These are phyloP conservation scores for Bucorvus abyssinicus DNA, from an alignment of 2,797 vertebrate species.

Conservation along the genomic window DNA sequence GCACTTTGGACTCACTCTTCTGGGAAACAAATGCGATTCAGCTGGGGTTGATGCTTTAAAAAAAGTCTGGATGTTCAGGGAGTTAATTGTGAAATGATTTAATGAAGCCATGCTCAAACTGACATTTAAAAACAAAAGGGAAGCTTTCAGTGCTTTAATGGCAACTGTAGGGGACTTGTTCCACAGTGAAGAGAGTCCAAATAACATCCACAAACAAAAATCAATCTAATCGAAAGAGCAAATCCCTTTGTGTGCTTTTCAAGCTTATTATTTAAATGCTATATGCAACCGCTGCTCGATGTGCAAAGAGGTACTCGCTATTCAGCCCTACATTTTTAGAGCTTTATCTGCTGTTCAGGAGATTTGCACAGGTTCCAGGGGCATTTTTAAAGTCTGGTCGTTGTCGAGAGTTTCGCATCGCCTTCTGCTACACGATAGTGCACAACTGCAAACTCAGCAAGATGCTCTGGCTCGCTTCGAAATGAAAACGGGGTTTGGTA, in stretches of 20 bases:
- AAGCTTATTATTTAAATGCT: slow-evolving; percentile 68
- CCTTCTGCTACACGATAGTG: slow-evolving; percentile 17
- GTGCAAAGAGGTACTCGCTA: slow-evolving; percentile 2
- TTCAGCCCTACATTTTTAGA: background rate
- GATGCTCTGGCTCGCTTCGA: slow-evolving; percentile 21
- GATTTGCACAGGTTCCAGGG: slow-evolving; percentile 21
- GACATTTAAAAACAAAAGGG: slow-evolving; percentile 71
- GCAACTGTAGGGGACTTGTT: slow-evolving; percentile 70
- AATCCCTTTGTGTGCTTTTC: slow-evolving; percentile 66
- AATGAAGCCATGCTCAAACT: slow-evolving; percentile 69
- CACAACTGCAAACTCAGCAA: slow-evolving; percentile 39
- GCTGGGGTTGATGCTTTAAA: slow-evolving; percentile 53
- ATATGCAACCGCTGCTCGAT: slow-evolving; percentile 22
- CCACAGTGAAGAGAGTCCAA: slow-evolving; percentile 62
- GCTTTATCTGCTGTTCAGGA: background rate
- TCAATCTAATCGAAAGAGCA: slow-evolving; percentile 70
- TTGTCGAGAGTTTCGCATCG: background rate
- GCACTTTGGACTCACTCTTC: slow-evolving; percentile 62
- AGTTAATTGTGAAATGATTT: slow-evolving; percentile 70
- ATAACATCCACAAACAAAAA: slow-evolving; percentile 72
- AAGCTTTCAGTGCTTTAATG: slow-evolving; percentile 70
- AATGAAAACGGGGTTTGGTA: slow-evolving; percentile 28
- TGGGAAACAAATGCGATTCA: slow-evolving; percentile 64
- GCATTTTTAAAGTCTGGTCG: slow-evolving; percentile 4
- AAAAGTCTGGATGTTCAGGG: slow-evolving; percentile 62